phyloP scores from a whole-genome alignment of 1,140 invertebrate species.

The Chymomyza costata region DNA sequence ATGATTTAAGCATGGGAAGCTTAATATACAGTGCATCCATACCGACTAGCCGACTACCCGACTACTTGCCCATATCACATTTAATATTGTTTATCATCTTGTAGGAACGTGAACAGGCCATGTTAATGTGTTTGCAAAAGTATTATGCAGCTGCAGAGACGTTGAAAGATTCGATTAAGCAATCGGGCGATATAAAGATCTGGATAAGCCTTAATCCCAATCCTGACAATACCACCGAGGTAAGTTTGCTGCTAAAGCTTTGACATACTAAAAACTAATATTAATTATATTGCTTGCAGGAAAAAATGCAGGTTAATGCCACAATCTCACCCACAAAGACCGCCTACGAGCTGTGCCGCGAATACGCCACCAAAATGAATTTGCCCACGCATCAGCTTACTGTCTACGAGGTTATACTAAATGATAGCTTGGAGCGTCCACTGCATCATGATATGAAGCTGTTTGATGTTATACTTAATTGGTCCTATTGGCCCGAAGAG shows the following conservation, averaged over 20 bases:
- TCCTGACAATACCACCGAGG: constrained; percentile 65
- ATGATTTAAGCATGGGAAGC: no score
- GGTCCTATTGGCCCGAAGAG: constrained; percentile 89
- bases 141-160: constrained; percentile 78
- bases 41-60: no score
- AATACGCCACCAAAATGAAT: constrained; percentile 80
- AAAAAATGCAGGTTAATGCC: constrained; percentile 70
- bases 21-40: no score
- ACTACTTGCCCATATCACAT: no score
- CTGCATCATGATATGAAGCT: constrained; percentile 86
- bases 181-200: constrained; percentile 87
- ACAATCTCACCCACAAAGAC: constrained; percentile 85
- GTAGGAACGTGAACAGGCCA: constrained; percentile 81
- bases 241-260: constrained; percentile 7
- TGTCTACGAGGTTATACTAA: constrained; percentile 85
- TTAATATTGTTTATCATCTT: not conserved
- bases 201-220: constrained; percentile 79
- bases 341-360: constrained; percentile 83
- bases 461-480: constrained; percentile 82
- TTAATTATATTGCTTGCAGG: constrained; percentile 26
- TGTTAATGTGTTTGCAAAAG: constrained; percentile 82
- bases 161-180: constrained; percentile 78
- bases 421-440: constrained; percentile 82
- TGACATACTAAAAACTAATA: not conserved
- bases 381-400: constrained; percentile 80